Base-by-base conservation (phyloP, 2,888 invertebrate genomes). In the Protodeltote pygarga region DNA sequence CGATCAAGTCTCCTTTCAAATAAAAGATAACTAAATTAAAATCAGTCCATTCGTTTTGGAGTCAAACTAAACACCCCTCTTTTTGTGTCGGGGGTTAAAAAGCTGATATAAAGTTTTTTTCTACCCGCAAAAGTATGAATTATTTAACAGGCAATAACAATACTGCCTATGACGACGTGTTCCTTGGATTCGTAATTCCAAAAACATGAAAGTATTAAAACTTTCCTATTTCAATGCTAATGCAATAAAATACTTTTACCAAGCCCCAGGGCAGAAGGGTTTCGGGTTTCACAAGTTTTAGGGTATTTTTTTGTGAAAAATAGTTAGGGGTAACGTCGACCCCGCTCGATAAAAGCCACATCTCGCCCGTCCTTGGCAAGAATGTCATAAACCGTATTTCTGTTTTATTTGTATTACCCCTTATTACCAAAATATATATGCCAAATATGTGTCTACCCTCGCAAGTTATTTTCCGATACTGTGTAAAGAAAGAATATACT, bases 201-300 rank as follows among this genome's bases (percentile, higher is more conserved):
- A 9, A 9, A 9, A 24, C 21, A 17, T 28, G 35, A 33, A 45
- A 35, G 25, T 35, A 23, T 11, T 9, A 19, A 15, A 31, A 9
- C 17, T 35, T 25, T 3, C 23, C 47, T 29, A 57, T 54, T 68
- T 33, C 34, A 34, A 65, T 39, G 48, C 27, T 65, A 54, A 65
- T 54, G 28, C 47, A 45, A 61, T 65, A 45, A 69, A 65, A 60
- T 57, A 46, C 45, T 54, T 64, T 51, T 42, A 49, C 24, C 39
- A 27, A 44, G 54, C 49, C 27, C 38, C 34, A 34, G 29, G 38
- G 24, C n/a, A 25, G 29, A 49, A 40, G 47, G 50, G 50, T 46
- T 39, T 47, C 37, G 34, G 41, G 27, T 42, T 33, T 38, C 6
- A 17, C 31, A 34, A 51, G 32, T 44, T 48, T 51, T 28, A 25